Evolutionary conservation across 37 sponge, comb jelly and placozoan species (phyloP), one percentile per base, ranked within the genome.

Genomic region (Beroe forskalii): DNA sequence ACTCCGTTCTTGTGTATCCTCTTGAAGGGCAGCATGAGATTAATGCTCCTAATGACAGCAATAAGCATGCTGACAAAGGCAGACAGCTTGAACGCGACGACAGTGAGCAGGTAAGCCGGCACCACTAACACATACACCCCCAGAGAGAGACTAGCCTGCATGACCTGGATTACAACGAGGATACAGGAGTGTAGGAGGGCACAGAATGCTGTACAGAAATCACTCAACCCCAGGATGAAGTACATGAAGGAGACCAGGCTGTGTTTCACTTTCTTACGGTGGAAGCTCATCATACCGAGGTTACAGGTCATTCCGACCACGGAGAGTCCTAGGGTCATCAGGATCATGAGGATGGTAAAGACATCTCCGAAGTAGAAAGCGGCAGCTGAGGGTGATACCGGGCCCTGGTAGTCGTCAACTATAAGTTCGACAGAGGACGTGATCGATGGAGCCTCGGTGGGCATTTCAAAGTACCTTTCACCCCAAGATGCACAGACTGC

Each of bases 41-140:
- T 69, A 14, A 69, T 69, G 9, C 37, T 69, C 38, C 72, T 27
- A 69, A 69, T 69, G 3, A 69, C 72, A 17, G 37, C 4, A 33
- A 69, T 35, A 0, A 69, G 27, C 72, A 69, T 69, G 38, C 72
- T 69, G 37, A 69, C 38, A 37, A 69, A 69, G 14, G 72, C 72
- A 36, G 72, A 69, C 4, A 69, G 0, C 17, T 69, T 69, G 72
- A 69, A 69, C 19, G 72, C 32, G 1, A 69, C 72, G 1, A 69
- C 72, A 14, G 72, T 69, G 4, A 69, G 72, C 9, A 69, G 32
- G 39, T 69, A 69, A 33, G 33, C 32, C 37, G 38, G 38, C 17
- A 2, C 32, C 0, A 69, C 12, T 37, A 69, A 69, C 72, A 33
- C 28, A 32, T 32, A 69, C 33, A 31, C 32, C 19, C 19, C 17